phyloP scores from a whole-genome alignment of 2,888 invertebrate genomes.

The Ennomos erosarius region DNA sequence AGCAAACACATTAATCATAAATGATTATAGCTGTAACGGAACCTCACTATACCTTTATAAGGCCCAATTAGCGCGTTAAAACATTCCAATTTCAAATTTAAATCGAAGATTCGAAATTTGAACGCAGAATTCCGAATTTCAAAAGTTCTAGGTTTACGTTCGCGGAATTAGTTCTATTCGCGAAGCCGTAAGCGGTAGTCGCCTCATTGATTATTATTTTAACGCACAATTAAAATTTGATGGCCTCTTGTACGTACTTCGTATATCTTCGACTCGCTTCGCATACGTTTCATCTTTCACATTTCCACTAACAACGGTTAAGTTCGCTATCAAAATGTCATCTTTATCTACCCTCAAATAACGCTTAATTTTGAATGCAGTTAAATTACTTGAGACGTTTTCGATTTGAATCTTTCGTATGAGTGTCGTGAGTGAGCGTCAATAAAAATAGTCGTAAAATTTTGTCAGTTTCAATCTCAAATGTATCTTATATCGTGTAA shows the following conservation, averaged over 20 bases:
- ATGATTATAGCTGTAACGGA: slow-evolving; percentile 62
- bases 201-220: slow-evolving; percentile 84
- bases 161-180: slow-evolving; percentile 68
- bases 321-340: slow-evolving; percentile 35
- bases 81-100: slow-evolving; percentile 41
- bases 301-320: slow-evolving; percentile 28
- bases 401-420: slow-evolving; percentile 66
- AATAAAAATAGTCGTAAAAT: slow-evolving; percentile 84
- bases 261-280: slow-evolving; percentile 74
- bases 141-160: slow-evolving; percentile 43
- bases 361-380: slow-evolving; percentile 52
- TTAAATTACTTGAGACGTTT: slow-evolving; percentile 60
- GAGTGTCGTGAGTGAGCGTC: slow-evolving; percentile 82
- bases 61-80: slow-evolving; percentile 58
- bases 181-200: slow-evolving; percentile 72
- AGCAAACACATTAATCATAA: slow-evolving; percentile 73
- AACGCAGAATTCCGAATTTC: slow-evolving; percentile 37
- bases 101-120: slow-evolving; percentile 42
- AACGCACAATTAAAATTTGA: slow-evolving; percentile 85
- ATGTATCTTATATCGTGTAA: slow-evolving; percentile 49
- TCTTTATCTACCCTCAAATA: slow-evolving; percentile 49
- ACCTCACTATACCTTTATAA: slow-evolving; percentile 38
- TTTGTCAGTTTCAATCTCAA: slow-evolving; percentile 49
- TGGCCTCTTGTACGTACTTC: slow-evolving; percentile 74
- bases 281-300: slow-evolving; percentile 37